These are phyloP conservation scores for Erethizon dorsatum DNA, from an alignment of 2,797 vertebrate genomes.

Conservation along the genomic window DNA sequence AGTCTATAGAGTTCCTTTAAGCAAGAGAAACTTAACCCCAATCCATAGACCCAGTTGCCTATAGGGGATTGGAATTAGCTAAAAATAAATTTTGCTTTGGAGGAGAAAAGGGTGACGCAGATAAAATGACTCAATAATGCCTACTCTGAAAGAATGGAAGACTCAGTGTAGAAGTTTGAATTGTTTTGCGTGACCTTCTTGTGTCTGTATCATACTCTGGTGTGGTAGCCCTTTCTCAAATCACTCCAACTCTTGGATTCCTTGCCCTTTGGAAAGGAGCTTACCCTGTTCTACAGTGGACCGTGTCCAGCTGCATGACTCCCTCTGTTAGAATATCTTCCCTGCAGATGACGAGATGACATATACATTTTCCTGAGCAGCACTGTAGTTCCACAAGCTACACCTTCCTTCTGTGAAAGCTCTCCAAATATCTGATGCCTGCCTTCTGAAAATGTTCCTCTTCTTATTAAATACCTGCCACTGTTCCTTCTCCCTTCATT, in stretches of 20 bases:
- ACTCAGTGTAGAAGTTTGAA: neutral
- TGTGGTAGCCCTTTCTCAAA: too few species aligned
- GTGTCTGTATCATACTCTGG: accelerated
- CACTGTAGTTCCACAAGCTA: neutral
- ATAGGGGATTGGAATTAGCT: constrained; percentile 76
- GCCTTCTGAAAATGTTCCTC: neutral
- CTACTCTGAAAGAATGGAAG: constrained; percentile 28
- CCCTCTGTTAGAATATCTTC: neutral
- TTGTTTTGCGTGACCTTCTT: neutral
- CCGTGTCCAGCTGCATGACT: accelerated
- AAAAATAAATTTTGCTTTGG: constrained; percentile 83
- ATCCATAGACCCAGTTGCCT: constrained; percentile 77
- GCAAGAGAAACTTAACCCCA: constrained; percentile 78
- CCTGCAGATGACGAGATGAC: accelerated
- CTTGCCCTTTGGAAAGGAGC: neutral
- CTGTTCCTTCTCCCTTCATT: neutral
- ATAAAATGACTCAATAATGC: constrained; percentile 77
- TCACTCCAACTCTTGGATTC: neutral
- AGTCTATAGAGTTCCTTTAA: constrained; percentile 74
- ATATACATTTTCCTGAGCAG: accelerated
- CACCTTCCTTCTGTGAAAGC: neutral
- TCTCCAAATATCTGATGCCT: neutral
- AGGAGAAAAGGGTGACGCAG: constrained; percentile 65
- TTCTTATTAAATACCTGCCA: neutral
- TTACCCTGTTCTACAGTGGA: neutral